Base-by-base conservation (phyloP, 2,797 vertebrate genomes). In the Microctenopoma lineatum region DNA sequence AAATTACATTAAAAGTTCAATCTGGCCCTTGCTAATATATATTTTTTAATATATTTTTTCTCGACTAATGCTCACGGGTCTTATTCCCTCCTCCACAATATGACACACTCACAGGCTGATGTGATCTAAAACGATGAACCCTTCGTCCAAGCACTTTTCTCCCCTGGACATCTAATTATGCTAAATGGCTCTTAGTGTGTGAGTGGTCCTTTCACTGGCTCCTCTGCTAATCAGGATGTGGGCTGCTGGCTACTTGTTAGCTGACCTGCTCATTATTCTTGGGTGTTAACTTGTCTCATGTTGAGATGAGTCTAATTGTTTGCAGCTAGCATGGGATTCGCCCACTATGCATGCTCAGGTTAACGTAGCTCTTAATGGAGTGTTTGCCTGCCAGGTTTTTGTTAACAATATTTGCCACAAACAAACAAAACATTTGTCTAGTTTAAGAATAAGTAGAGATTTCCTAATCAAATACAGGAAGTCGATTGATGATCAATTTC, bases 191-290 rank as follows among this genome's bases (percentile, higher is more conserved):
- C 60, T 81, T 55, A 76, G 70, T 61, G 83, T 80, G 66, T 65
- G 75, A 87, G 69, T 75, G 66, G 65, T 75, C 58, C 82, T 87
- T 87, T 89, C 79, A 63, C 84, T 5, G 38, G 72, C 62, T 73
- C 36, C 69, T 70, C 65, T 69, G 59, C 79, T 90, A 85, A 91
- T 90, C 84, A 89, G 86, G 74, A 80, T 70, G 73, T 84, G 77
- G 81, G 86, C 83, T 84, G 74, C 77, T 72, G 85, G 79, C 77
- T 73, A 84, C 86, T 89, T 70, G 77, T 89, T 89, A 73, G 85
- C 81, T 90, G 90, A 90, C 81, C 74, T 78, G 73, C 86, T 92
- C 89, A 89, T 92, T 94, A 92, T 90, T 87, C 80, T 79, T 74
- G 34, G 73, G 47, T 47, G 32, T 80, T 83, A 84, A 84, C 73